Conservation (phyloP, 2,113 vertebrate genomes). For the Falco punctatus region DNA sequence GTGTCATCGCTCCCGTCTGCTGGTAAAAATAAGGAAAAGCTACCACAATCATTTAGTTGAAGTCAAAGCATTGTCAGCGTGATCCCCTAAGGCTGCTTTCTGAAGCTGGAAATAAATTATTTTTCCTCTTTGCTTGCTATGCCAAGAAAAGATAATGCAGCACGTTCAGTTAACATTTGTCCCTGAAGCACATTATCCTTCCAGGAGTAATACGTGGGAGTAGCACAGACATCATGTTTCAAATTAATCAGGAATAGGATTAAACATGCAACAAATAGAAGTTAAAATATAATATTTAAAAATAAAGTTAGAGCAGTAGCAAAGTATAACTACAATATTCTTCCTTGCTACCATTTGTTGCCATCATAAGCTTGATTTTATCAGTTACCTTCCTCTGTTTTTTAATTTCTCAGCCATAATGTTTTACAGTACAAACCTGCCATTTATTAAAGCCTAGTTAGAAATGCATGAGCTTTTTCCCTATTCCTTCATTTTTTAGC, state of each 20-base stretch:
- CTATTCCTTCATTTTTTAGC: background rate
- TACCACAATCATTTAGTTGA: background rate
- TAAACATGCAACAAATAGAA: slow-evolving; percentile 71
- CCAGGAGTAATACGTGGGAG: slow-evolving; percentile 36
- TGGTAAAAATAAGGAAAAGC: slow-evolving; percentile 6
- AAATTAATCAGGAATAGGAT: slow-evolving; percentile 70
- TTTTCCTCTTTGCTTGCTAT: slow-evolving; percentile 49
- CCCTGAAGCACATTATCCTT: slow-evolving; percentile 48
- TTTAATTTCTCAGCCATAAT: background rate
- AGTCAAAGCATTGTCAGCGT: background rate
- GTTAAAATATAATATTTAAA: slow-evolving; percentile 66
- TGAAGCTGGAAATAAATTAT: slow-evolving; percentile 33
- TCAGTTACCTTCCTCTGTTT: background rate
- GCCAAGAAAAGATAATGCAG: slow-evolving; percentile 58
- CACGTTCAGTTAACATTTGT: slow-evolving; percentile 62
- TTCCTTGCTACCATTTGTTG: slow-evolving; percentile 30
- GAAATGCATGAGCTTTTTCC: background rate
- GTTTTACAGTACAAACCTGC: background rate
- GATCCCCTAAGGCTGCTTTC: slow-evolving; percentile 39
- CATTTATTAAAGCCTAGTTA: background rate
- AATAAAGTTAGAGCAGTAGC: slow-evolving; percentile 32
- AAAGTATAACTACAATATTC: slow-evolving; percentile 63
- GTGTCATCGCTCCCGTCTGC: background rate
- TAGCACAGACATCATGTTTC: slow-evolving; percentile 24
- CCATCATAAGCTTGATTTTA: background rate